Evolutionary conservation across 2,888 invertebrate species (phyloP), one percentile per base, ranked within the genome.

Genomic region (Thereva unica): DNA sequence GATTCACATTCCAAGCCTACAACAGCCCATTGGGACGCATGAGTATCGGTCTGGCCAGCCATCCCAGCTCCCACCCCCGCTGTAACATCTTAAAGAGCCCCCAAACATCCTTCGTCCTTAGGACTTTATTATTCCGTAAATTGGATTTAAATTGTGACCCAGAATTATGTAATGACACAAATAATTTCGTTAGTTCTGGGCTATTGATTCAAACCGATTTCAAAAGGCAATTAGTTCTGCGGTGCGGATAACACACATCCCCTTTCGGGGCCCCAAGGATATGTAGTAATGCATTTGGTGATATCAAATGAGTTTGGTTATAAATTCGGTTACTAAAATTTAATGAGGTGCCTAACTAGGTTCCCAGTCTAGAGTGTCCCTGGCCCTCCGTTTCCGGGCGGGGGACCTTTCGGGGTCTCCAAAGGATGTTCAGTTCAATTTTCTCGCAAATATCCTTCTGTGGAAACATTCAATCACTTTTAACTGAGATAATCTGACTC

Each of bases 131-230:
- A 61, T 61, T 61, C 61, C 50, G 61, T 41, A 61, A 61, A 61
- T 61, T 61, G 61, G 61, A 61, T 61, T 61, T 61, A 61, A 61
- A 61, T 61, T 61, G 61, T 61, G 61, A 61, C 61, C 50, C 61
- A 49, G 40, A 50, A 42, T 50, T 61, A 50, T 38, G 49, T 40
- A 50, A 61, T 50, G 61, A 61, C 61, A 61, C 50, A 40, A 61
- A 61, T 61, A 61, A 61, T 61, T 61, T 61, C 61, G 61, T 61
- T 61, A 61, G 61, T 61, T 49, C 61, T 50, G 50, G 61, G 50
- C 40, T 50, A 50, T 61, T 61, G 61, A 61, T 61, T 61, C 50
- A 50, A 61, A 61, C 61, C 61, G 50, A 61, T 61, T 61, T 61
- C 61, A 49, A 61, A 50, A 10, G 50, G 61, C 61, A 61, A 61